Conservation (phyloP, 2,797 vertebrate genomes). For the Sebastes iracundus region DNA sequence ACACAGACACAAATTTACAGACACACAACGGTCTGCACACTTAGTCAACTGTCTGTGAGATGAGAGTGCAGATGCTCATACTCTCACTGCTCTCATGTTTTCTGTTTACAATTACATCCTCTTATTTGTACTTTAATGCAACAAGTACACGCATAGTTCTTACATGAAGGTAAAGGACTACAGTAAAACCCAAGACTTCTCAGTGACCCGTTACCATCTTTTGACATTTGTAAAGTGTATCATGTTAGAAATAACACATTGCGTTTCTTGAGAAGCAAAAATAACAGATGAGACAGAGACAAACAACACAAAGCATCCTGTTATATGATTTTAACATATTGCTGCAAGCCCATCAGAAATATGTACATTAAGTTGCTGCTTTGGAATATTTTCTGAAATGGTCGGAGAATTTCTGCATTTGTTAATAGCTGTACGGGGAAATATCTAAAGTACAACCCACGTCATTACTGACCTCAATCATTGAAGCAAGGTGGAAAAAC, state of each 20-base stretch:
- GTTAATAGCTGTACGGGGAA: neutral
- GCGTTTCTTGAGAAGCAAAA: neutral
- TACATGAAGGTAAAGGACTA: neutral
- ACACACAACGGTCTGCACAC: conserved; percentile 1
- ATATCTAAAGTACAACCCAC: neutral
- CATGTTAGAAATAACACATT: neutral
- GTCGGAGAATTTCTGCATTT: neutral
- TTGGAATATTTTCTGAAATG: neutral
- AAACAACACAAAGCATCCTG: neutral
- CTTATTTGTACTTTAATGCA: neutral
- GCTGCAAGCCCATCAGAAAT: neutral
- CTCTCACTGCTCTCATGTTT: neutral
- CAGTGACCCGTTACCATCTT: neutral
- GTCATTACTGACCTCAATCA: conserved; percentile 17
- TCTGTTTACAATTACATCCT: neutral
- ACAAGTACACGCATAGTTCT: neutral
- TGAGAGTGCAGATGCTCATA: neutral
- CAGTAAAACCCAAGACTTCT: neutral
- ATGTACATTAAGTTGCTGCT: neutral
- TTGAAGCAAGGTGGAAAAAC: conserved; percentile 3
- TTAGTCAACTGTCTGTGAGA: neutral
- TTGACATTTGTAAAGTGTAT: neutral
- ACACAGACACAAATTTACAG: conserved; percentile 9
- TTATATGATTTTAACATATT: neutral
- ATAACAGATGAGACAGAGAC: neutral